These are phyloP conservation scores for Stictonetta naevosa DNA, from an alignment of 2,113 vertebrate genomes.

Conservation along the genomic window DNA sequence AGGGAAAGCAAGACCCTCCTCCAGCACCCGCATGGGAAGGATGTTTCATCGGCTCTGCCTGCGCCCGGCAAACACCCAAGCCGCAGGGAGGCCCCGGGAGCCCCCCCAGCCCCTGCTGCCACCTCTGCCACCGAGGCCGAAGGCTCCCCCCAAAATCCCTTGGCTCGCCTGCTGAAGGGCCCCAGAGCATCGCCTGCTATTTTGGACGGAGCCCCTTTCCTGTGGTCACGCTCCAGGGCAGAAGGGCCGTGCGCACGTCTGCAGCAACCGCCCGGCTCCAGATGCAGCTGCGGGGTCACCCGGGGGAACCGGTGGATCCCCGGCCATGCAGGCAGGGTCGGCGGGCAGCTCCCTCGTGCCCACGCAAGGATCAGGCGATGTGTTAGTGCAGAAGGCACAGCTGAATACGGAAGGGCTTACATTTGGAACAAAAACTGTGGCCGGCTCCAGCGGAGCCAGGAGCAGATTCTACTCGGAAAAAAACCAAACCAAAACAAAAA, in stretches of 20 bases:
- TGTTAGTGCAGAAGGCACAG: neutral
- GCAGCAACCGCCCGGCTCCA: neutral
- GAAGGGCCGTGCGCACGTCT: neutral
- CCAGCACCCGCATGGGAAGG: neutral
- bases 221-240: neutral
- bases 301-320: neutral
- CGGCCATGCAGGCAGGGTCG: neutral
- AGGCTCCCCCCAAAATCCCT: neutral
- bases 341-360: neutral
- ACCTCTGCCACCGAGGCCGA: rapidly evolving
- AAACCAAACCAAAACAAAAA: neutral
- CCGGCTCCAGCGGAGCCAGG: neutral
- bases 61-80: neutral
- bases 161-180: neutral
- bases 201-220: neutral
- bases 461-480: neutral
- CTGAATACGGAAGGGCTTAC: neutral
- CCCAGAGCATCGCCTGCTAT: neutral
- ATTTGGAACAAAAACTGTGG: neutral
- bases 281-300: neutral
- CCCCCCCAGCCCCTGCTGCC: neutral
- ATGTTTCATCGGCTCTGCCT: neutral
- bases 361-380: neutral
- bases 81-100: neutral
- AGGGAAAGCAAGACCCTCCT: neutral